Conservation (phyloP, 1,140 invertebrate genomes). For the Drosophila lacteicornis region DNA sequence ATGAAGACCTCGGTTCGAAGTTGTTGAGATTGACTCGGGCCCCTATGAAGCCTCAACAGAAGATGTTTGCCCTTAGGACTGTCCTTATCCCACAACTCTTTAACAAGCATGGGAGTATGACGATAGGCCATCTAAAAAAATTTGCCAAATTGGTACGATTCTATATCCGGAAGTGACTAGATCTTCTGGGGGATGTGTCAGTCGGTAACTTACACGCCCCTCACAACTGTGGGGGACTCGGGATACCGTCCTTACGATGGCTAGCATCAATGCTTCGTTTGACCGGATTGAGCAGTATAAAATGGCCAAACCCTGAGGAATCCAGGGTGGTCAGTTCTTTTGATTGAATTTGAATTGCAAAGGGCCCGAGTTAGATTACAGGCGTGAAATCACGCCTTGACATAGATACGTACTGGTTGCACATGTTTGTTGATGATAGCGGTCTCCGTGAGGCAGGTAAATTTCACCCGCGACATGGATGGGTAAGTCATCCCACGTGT, state of each 20-base stretch:
- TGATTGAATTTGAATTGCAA: neutral
- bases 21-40: conserved; percentile 2
- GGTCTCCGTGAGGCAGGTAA: conserved; percentile 27
- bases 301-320: conserved; percentile 1
- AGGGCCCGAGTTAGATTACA: conserved; percentile 1
- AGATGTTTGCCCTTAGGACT: conserved; percentile 11
- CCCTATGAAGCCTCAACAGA: conserved; percentile 5
- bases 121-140: conserved; percentile 9
- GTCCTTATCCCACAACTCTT: conserved; percentile 15
- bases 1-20: neutral
- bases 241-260: neutral
- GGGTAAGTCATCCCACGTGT: conserved; percentile 63
- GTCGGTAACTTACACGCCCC: conserved; percentile 11
- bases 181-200: conserved; percentile 18
- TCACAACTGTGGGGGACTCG: conserved; percentile 14
- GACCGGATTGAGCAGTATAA: conserved; percentile 3
- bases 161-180: conserved; percentile 2
- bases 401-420: conserved; percentile 1
- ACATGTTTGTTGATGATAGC: conserved; percentile 27
- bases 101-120: conserved; percentile 17
- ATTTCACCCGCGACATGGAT: conserved; percentile 19
- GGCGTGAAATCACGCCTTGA: conserved; percentile 9
- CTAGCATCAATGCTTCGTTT: conserved; percentile 10
- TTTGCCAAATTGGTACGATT: conserved; percentile 6
- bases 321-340: neutral